Base-by-base conservation (phyloP, 37 sponge, comb jelly and placozoan species). In the Corticium candelabrum region DNA sequence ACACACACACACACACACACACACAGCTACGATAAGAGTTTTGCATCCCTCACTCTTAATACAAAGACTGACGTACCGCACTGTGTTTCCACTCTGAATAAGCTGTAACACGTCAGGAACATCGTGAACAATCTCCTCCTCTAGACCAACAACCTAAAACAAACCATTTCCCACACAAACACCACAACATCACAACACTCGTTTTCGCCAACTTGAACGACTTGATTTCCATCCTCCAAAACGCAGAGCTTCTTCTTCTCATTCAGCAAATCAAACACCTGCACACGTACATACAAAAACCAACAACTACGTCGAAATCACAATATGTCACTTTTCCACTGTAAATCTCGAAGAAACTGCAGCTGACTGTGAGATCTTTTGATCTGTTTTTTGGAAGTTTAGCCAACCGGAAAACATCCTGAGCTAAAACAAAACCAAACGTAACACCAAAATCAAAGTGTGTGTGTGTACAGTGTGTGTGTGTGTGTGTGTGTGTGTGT, bases 261-360 rank as follows among this genome's bases (percentile, higher is more conserved):
- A 75, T 91, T 87, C 15, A 97, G 85, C 71, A 97, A 86, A 68
- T 97, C 99, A 84, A 80, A 96, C 35, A 90, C 91, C 83, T 90
- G 71, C 40, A 39, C 38, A 68, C 0, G 34, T 7, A 69, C 41
- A 35, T 2, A 21, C 3, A 81, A 36, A 81, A 33, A 40, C 77
- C 40, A 43, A 77, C 77, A 77, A 77, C 43, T 71, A 74, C 39
- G 41, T 50, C 62, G 62, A 50, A 50, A 50, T 27, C 11, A 11
- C 5, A 68, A 40, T 1, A 7, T 7, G 68, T 43, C 2, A 91
- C 87, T 82, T 97, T 94, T 33, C 99, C 90, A 76, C 86, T 78
- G 82, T 97, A 97, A 43, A 97, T 97, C 90, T 97, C 99, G 84
- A 97, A 97, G 88, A 87, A 97, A 80, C 93, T 91, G 68, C 90